Evolutionary conservation across 2,113 vertebrate species (phyloP).

Genomic region (Prunella himalayana): DNA sequence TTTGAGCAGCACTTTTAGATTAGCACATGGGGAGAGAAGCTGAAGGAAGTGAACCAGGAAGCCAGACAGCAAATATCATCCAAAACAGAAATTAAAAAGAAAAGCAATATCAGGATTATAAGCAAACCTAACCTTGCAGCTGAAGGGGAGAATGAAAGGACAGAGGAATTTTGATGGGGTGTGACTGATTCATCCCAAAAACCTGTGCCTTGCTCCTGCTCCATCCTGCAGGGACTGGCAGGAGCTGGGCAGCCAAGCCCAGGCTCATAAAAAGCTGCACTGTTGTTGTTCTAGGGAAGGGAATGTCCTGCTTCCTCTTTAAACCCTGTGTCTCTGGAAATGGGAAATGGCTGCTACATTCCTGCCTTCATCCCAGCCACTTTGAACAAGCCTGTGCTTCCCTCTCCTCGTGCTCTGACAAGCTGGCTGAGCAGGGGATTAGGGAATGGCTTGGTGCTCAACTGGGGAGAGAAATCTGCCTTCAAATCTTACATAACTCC

Average conservation of each 20-base stretch:
- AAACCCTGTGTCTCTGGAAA: not conserved
- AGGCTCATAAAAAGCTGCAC: not conserved
- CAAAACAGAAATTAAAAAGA: not conserved
- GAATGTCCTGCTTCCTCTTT: not conserved
- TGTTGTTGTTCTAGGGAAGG: not conserved
- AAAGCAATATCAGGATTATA: not conserved
- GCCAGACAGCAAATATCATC: not conserved
- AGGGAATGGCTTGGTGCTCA: not conserved
- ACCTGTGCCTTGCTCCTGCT: fast-evolving
- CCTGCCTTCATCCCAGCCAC: not conserved
- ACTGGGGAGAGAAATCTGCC: not conserved
- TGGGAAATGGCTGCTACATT: not conserved
- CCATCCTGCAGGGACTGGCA: not conserved
- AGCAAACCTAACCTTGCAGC: not conserved
- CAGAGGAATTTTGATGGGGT: not conserved
- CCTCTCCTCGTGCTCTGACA: not conserved
- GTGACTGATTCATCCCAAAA: not conserved
- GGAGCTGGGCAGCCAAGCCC: not conserved
- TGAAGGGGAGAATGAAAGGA: not conserved
- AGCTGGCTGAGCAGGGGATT: constrained; percentile 11
- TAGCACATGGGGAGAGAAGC: not conserved
- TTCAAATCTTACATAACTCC: constrained; percentile 3
- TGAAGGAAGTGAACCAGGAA: not conserved
- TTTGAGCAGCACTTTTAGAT: not conserved
- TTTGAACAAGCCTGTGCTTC: not conserved